These are phyloP conservation scores for Catagonus wagneri DNA, from an alignment of 2,113 vertebrate genomes.

Conservation along the genomic window DNA sequence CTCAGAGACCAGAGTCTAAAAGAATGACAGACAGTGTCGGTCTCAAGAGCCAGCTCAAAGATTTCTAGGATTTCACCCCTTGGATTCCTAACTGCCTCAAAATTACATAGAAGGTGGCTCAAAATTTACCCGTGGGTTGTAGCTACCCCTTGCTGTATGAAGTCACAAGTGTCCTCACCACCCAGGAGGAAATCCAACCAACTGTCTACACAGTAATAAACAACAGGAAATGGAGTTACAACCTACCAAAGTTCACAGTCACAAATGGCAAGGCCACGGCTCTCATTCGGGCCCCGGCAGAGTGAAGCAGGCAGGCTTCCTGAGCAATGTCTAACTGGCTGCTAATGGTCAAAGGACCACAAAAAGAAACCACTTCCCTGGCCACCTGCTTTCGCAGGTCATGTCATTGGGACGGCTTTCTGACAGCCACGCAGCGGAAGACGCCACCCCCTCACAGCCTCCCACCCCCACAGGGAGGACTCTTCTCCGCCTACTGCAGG, in stretches of 20 bases:
- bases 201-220: not conserved
- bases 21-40: not conserved
- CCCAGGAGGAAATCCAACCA: not conserved
- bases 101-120: not conserved
- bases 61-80: not conserved
- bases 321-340: not conserved
- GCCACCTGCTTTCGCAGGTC: not conserved
- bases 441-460: too few relatives aligned
- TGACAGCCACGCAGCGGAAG: fast-evolving
- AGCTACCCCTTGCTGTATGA: not conserved
- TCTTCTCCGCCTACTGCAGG: not conserved
- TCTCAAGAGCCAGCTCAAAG: too few relatives aligned
- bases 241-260: too few relatives aligned
- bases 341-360: not conserved
- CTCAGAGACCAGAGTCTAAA: not conserved
- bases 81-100: not conserved
- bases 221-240: not conserved
- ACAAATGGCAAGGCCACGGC: too few relatives aligned
- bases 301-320: too few relatives aligned
- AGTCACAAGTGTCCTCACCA: not conserved
- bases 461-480: too few relatives aligned
- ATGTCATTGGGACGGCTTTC: not conserved
- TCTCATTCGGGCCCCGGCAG: too few relatives aligned
- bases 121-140: not conserved
- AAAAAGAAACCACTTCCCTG: not conserved